These are phyloP conservation scores for Ophion ellenae DNA, from an alignment of 2,888 invertebrate genomes.

Conservation along the genomic window DNA sequence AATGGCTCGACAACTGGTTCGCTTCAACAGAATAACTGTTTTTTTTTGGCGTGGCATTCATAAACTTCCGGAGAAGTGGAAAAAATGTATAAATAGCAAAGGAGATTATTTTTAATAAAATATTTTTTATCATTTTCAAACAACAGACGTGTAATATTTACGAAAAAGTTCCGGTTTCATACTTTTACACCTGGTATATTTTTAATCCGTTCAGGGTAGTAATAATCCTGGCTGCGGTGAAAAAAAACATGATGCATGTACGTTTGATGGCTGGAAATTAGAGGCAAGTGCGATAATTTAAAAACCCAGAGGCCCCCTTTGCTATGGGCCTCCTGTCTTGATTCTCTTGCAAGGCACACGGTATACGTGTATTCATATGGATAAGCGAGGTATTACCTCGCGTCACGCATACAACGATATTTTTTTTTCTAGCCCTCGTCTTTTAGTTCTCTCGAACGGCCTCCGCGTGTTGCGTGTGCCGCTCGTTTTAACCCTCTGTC, in stretches of 20 bases:
- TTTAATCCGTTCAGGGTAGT: not conserved
- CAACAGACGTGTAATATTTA: too few relatives aligned
- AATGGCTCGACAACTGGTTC: too few relatives aligned
- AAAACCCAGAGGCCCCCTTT: not conserved
- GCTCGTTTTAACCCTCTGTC: conserved; percentile 39
- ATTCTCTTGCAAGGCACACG: not conserved
- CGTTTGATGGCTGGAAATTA: conserved; percentile 43
- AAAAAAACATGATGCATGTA: conserved; percentile 20
- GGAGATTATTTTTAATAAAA: too few relatives aligned
- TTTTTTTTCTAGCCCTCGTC: conserved; percentile 14
- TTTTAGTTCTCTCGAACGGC: not conserved
- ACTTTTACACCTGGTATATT: not conserved
- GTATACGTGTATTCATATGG: not conserved
- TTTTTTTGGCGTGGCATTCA: too few relatives aligned
- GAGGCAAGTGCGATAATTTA: conserved; percentile 39
- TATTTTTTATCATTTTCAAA: too few relatives aligned
- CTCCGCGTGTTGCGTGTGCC: conserved; percentile 29
- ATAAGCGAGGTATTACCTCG: conserved; percentile 48
- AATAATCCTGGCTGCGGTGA: not conserved
- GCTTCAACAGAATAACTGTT: too few relatives aligned
- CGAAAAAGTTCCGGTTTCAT: too few relatives aligned
- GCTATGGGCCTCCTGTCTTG: conserved; percentile 12
- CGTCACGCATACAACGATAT: conserved; percentile 59
- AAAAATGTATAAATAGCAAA: too few relatives aligned
- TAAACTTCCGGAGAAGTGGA: too few relatives aligned